A percentile compares a stretch with the other conserved stretches of the same genome.
Conservation (phyloP, 2,888 invertebrate species). For the Thymelicus acteon region DNA sequence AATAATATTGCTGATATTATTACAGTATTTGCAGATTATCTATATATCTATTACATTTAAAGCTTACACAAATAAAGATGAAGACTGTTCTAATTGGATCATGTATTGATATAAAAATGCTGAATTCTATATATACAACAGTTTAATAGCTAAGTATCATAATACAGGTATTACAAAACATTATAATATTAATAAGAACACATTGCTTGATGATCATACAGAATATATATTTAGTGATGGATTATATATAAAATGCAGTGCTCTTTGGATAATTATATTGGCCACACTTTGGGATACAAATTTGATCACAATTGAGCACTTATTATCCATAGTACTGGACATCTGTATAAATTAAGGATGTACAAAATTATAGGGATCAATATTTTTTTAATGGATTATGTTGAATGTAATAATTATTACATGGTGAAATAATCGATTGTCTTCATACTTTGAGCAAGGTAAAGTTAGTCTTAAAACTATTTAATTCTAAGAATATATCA, state of each 20-base stretch:
- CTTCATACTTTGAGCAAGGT: conserved; percentile 68
- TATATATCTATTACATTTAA: neutral
- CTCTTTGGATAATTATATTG: no score
- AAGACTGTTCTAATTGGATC: no score
- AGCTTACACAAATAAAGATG: neutral
- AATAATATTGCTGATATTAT: neutral
- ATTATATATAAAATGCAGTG: no score
- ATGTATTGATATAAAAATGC: no score
- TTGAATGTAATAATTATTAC: neutral
- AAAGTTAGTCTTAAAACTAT: conserved; percentile 46
- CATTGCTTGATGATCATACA: neutral
- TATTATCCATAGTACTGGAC: no score
- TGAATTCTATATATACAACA: no score
- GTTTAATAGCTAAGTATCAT: neutral
- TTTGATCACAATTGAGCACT: no score
- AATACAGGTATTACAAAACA: neutral
- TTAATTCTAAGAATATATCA: neutral
- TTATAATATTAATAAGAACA: neutral
- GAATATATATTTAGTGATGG: no score
- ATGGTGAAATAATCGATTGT: conserved; percentile 42
- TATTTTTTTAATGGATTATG: no score
- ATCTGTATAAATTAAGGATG: no score
- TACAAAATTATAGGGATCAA: no score
- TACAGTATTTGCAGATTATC: neutral
- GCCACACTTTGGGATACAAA: no score